Percentiles rank a stretch among this genome's conserved stretches.
Evolutionary conservation across 2,113 vertebrate species (phyloP).

Genomic region (Microcebus tavaratra): DNA sequence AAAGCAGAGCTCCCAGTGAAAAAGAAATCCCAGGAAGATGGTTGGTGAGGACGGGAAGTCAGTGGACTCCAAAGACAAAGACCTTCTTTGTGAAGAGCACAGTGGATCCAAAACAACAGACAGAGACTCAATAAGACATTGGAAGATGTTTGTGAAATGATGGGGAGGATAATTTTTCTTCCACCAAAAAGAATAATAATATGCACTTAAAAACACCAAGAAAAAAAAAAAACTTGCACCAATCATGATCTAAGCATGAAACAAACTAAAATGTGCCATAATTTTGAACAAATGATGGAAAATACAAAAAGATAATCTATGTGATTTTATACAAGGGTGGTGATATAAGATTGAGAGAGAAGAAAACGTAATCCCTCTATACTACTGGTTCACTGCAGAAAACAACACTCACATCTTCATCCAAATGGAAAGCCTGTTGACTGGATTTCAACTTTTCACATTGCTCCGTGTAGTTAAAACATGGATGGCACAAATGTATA

Average conservation of each 20-base stretch:
- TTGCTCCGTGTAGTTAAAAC: background rate
- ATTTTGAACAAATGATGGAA: background rate
- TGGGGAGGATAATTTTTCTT: background rate
- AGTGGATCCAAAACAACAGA: background rate
- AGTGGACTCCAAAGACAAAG: background rate
- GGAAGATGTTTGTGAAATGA: background rate
- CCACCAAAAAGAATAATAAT: background rate
- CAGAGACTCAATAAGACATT: background rate
- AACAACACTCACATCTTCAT: background rate
- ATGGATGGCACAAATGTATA: background rate
- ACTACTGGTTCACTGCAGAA: background rate
- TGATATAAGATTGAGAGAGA: background rate
- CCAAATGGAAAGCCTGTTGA: background rate
- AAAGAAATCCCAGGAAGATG: background rate
- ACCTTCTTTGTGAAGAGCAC: background rate
- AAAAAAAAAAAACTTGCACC: background rate
- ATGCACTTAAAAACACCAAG: background rate
- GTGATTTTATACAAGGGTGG: background rate
- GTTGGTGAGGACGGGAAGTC: background rate
- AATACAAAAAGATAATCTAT: background rate
- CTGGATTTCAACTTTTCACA: constrained; percentile 8
- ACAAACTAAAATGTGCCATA: background rate
- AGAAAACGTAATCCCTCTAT: background rate
- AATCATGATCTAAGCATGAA: background rate
- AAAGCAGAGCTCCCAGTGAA: background rate